These are phyloP conservation scores for Silurus aristotelis DNA, from an alignment of 2,797 vertebrate genomes.

Conservation along the genomic window DNA sequence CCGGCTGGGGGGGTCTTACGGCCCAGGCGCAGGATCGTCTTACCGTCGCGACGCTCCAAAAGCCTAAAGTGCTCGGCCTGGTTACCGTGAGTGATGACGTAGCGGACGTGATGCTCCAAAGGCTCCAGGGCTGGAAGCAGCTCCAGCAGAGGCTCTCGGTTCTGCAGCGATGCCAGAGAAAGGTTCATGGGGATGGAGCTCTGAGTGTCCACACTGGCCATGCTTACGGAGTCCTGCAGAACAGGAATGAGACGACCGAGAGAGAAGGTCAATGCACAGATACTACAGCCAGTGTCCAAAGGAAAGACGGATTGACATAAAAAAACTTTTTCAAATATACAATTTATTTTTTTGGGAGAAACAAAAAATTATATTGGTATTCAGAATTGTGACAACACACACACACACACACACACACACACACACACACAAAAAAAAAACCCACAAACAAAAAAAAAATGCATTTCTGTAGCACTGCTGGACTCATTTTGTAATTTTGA, in stretches of 20 bases:
- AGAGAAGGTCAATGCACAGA: neutral
- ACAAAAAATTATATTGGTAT: conserved; percentile 70
- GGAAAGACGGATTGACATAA: conserved; percentile 40
- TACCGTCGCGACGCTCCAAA: conserved; percentile 79
- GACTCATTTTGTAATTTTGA: conserved; percentile 75
- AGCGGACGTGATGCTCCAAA: conserved; percentile 81
- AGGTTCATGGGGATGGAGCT: conserved; percentile 80
- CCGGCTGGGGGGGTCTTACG: conserved; percentile 75
- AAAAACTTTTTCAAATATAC: conserved; percentile 81
- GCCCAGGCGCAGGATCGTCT: conserved; percentile 83
- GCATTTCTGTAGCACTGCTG: conserved; percentile 71
- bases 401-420: conserved; percentile 66
- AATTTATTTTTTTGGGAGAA: conserved; percentile 68
- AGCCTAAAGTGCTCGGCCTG: conserved; percentile 82
- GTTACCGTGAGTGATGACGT: conserved; percentile 83
- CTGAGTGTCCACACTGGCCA: conserved; percentile 87
- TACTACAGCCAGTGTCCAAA: too few species aligned
- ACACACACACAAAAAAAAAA: neutral
- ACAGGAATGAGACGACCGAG: conserved; percentile 2
- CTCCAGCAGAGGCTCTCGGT: conserved; percentile 84
- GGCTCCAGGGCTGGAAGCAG: conserved; percentile 84
- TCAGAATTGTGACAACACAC: conserved; percentile 77
- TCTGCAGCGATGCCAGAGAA: conserved; percentile 78
- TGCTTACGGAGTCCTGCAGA: conserved; percentile 73
- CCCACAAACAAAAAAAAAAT: conserved; percentile 60